Evolutionary conservation across 2,113 vertebrate genomes (phyloP), one percentile per base, ranked within the genome.

Genomic region (Microtus oregoni): DNA sequence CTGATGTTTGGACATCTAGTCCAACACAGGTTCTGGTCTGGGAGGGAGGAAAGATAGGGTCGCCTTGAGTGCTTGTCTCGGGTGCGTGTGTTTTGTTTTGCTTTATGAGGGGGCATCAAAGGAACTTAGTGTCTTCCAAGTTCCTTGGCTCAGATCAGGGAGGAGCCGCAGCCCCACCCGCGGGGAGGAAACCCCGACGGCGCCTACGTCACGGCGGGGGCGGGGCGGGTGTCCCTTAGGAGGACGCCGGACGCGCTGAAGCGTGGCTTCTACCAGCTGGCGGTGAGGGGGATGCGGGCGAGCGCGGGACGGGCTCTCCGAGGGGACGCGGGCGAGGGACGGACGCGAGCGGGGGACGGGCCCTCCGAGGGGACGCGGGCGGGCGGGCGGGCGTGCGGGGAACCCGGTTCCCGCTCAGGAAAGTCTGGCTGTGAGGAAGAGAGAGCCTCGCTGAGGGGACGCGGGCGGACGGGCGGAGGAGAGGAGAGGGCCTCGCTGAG

Each of bases 171-270:
- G n/a, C 55, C 55, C 58, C 81, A 41, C 81, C 28, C 7, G 83
- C 35, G 63, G 15, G 61, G 41, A 86, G 85, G 85, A 50, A 70
- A 41, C n/a, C 81, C 79, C 7, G 1, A 10, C 12, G 44, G 30
- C 44, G 63, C 9, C 2, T 2, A 35, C 67, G 50, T 55, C 50
- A 70, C 67, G 47, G 8, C 2, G 24, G 68, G 68, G n/a, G 70
- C n/a, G 87, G 52, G 55, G 19, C 38, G 50, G 7, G 4, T 30
- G 70, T 20, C 13, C 28, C 1, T 12, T 17, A 13, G 26, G 17
- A 38, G 38, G 28, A 5, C 28, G 15, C n/a, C 11, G 0, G 2
- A 0, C 4, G 8, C 2, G 9, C 14, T 19, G 55, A n/a, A 30
- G 26, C 2, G 55, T 22, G n/a, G 72, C 22, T 14, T 15, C 20